Base-by-base conservation (phyloP, 2,888 invertebrate genomes). In the Tyria jacobaeae region DNA sequence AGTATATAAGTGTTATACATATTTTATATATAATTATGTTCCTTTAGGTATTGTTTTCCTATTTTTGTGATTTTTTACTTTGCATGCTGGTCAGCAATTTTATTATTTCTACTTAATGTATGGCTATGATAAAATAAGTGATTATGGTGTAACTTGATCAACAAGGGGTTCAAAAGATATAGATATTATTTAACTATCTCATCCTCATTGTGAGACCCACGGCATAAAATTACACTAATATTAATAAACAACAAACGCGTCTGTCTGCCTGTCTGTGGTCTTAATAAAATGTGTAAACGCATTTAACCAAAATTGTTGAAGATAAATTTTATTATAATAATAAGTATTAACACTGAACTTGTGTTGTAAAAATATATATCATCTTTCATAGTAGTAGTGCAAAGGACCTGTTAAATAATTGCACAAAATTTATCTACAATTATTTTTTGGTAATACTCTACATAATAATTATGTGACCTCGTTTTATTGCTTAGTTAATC, bases 41-140 rank as follows among this genome's bases (percentile, higher is more conserved):
- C 78, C 74, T 80, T 67, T 70, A 78, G 65, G 68, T 78, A 56
- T 79, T 81, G 70, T 74, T 73, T 75, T 75, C 76, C 74, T 79
- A 81, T 72, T 64, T 81, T 79, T 79, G 67, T 75, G 69, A 73
- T 72, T 78, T 77, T 44, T 84, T 83, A 80, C 75, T 84, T 77
- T 84, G 90, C 90, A 91, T 88, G 90, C 86, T 85, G 84, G 81
- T 83, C 80, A 81, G 83, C 85, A 81, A 27, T 76, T 78, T 79
- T 78, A 60, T 65, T 68, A 66, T 78, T 58, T 57, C n/a, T 49
- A 49, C 52, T 58, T 58, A 59, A 44, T 55, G 60, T 64, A 73
- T 76, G 78, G 73, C 76, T 69, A 71, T 72, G 63, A 72, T 70
- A 54, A 61, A 55, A 60, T 56, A 12, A 60, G 68, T 51, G 48